Evolutionary conservation across 2,113 vertebrate species (phyloP).

Genomic region (Tenrec ecaudatus): DNA sequence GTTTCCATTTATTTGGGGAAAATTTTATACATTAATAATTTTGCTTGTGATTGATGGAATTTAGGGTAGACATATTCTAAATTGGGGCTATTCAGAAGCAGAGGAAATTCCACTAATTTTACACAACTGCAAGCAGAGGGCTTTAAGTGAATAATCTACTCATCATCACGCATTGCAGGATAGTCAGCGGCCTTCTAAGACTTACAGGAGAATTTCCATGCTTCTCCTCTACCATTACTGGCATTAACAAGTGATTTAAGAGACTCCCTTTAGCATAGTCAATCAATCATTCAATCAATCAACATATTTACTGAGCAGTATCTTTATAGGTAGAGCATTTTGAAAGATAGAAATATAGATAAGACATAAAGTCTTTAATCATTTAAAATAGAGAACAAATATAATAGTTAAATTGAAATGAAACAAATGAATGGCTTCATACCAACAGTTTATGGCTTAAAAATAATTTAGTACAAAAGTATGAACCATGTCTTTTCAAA

Average conservation of each 20-base stretch:
- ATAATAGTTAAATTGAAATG: not conserved
- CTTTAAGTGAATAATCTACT: not conserved
- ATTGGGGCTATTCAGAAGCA: not conserved
- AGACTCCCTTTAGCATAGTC: not conserved
- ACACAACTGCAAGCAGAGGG: not conserved
- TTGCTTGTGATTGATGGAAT: constrained; percentile 2
- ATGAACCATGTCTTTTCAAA: not conserved
- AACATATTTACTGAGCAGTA: not conserved
- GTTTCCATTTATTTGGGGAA: not conserved
- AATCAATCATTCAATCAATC: not conserved
- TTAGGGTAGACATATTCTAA: not conserved
- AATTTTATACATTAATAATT: not conserved
- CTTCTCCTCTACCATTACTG: not conserved
- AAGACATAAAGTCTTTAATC: not conserved
- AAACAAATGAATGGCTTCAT: not conserved
- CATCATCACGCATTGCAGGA: not conserved
- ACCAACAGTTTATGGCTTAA: not conserved
- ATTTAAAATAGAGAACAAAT: not conserved
- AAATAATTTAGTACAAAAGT: not conserved
- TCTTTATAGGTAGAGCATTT: not conserved
- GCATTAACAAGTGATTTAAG: not conserved
- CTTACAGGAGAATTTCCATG: not conserved
- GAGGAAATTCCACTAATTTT: constrained; percentile 2
- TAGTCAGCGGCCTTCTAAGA: not conserved
- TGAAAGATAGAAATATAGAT: not conserved